Conservation (phyloP, 2,888 invertebrate genomes). For the Belgica antarctica region DNA sequence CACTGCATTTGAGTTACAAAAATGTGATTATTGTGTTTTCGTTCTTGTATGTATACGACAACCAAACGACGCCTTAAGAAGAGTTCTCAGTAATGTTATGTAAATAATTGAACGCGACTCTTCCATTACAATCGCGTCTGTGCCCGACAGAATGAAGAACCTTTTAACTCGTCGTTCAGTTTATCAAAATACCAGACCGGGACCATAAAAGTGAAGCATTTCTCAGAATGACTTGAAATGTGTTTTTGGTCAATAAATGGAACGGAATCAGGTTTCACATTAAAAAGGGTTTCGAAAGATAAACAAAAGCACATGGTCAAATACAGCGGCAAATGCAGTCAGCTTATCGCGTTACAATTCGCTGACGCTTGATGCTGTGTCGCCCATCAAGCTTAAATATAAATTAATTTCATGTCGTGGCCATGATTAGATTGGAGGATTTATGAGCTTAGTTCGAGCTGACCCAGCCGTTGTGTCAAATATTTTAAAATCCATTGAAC, state of each 20-base stretch:
- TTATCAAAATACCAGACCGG: not conserved
- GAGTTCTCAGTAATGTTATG: conserved; percentile 24
- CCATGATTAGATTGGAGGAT: not conserved
- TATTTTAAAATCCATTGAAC: conserved; percentile 24
- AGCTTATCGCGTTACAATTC: not conserved
- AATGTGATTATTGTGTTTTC: not conserved
- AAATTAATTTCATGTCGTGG: not conserved
- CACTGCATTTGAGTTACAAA: not conserved
- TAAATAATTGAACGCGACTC: conserved; percentile 26
- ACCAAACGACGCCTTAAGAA: conserved; percentile 20
- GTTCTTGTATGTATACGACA: conserved; percentile 22
- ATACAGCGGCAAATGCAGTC: not conserved
- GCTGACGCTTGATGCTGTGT: not conserved
- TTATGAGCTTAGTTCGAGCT: not conserved
- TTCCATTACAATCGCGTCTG: conserved; percentile 10
- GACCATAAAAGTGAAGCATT: no score
- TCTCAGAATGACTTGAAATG: not conserved
- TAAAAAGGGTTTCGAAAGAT: conserved; percentile 2
- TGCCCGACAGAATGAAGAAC: not conserved
- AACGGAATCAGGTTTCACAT: conserved; percentile 1
- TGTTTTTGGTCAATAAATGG: not conserved
- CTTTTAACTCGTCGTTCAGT: not conserved
- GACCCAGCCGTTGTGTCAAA: conserved; percentile 16
- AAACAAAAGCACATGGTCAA: not conserved
- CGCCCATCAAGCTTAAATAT: not conserved